A percentile compares a stretch with the other conserved stretches of the same genome.
These are phyloP conservation scores for Zonotrichia albicollis DNA, from an alignment of 2,797 vertebrate species.

Conservation along the genomic window DNA sequence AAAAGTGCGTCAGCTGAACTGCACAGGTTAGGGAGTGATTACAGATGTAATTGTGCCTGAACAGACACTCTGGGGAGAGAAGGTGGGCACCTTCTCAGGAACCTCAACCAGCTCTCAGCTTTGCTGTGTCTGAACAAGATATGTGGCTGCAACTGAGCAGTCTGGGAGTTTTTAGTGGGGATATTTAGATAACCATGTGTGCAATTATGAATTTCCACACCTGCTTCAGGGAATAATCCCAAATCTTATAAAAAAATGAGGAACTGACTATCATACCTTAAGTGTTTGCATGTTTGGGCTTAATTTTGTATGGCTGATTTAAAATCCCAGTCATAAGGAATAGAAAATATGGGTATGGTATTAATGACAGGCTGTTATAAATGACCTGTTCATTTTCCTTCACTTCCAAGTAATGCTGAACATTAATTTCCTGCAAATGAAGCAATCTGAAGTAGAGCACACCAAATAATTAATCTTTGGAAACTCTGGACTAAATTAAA, in stretches of 20 bases:
- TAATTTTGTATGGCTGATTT: background rate
- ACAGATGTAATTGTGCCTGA: background rate
- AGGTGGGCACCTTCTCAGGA: background rate
- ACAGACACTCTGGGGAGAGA: background rate
- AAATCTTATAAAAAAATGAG: background rate
- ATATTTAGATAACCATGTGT: background rate
- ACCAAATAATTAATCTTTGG: constrained; percentile 47
- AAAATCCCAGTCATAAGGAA: background rate
- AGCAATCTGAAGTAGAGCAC: constrained; percentile 4
- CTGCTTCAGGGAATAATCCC: background rate
- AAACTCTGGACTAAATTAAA: constrained; percentile 51
- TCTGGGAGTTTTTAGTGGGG: background rate
- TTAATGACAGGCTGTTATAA: background rate
- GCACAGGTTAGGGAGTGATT: background rate
- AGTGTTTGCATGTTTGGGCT: background rate
- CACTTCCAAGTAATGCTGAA: constrained; percentile 35
- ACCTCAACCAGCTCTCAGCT: background rate
- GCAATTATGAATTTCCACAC: background rate
- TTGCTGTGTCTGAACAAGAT: background rate
- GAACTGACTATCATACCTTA: background rate
- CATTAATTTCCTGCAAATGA: constrained; percentile 43
- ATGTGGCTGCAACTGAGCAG: background rate
- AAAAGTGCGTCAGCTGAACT: background rate
- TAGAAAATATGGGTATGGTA: background rate
- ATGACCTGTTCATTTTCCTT: constrained; percentile 1